Evolutionary conservation across 1,140 invertebrate species (phyloP).

Genomic region (Homalodisca vitripennis): DNA sequence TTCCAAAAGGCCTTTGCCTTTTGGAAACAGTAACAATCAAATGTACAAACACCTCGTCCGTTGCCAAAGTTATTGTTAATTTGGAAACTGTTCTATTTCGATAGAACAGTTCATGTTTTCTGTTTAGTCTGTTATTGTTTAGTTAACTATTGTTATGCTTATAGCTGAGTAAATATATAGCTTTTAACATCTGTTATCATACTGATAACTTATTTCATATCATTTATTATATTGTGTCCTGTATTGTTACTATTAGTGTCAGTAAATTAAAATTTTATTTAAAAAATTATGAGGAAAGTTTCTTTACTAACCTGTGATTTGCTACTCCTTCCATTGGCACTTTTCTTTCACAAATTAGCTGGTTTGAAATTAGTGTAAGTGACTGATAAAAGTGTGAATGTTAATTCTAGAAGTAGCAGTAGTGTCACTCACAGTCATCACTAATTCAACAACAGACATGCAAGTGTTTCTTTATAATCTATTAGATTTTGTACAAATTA

Average conservation of each 20-base stretch:
- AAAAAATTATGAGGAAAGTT: not conserved
- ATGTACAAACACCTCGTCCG: slow-evolving; percentile 14
- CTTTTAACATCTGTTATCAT: slow-evolving; percentile 17
- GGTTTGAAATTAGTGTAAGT: too few species aligned
- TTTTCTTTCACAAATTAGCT: too few species aligned
- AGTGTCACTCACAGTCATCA: too few species aligned
- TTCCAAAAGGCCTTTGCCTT: slow-evolving; percentile 40
- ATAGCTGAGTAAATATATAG: slow-evolving; percentile 24
- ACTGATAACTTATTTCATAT: slow-evolving; percentile 27
- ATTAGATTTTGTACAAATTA: too few species aligned
- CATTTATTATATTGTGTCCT: slow-evolving; percentile 23
- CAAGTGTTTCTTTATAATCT: too few species aligned
- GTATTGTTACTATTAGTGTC: slow-evolving; percentile 26
- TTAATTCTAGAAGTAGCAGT: too few species aligned
- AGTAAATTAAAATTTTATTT: slow-evolving; percentile 25
- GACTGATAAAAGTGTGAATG: too few species aligned
- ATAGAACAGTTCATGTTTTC: slow-evolving; percentile 24
- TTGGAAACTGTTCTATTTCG: slow-evolving; percentile 6
- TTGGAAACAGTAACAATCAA: slow-evolving; percentile 36
- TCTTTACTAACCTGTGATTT: too few species aligned
- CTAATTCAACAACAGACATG: too few species aligned
- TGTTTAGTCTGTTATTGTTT: slow-evolving; percentile 24
- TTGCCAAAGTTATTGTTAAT: slow-evolving; percentile 31
- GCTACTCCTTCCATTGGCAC: too few species aligned
- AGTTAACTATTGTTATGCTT: slow-evolving; percentile 7